Evolutionary conservation across 2,113 vertebrate genomes (phyloP).

Genomic region (Callocephalon fimbriatum): DNA sequence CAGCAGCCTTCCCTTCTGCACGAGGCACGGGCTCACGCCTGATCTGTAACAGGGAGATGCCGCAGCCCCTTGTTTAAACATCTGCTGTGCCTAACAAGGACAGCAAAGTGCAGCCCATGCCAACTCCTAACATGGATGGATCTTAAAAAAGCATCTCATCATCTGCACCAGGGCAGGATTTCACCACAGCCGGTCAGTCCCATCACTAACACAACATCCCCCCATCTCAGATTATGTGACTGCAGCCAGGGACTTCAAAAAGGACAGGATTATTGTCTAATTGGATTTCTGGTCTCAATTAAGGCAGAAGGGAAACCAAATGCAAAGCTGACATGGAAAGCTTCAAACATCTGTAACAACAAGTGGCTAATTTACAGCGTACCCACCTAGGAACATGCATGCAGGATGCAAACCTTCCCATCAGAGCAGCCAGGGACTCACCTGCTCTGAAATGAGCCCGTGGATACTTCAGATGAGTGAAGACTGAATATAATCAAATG

Average conservation of each 20-base stretch:
- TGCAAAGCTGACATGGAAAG: neutral
- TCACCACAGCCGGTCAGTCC: neutral
- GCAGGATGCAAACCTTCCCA: neutral
- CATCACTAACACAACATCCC: neutral
- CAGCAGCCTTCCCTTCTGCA: neutral
- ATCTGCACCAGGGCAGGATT: neutral
- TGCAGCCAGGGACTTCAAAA: neutral
- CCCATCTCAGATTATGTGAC: neutral
- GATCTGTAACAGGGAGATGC: neutral
- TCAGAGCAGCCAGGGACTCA: neutral
- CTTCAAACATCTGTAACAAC: conserved; percentile 23
- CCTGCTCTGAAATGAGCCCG: neutral
- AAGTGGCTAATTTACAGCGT: neutral
- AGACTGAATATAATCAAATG: accelerated
- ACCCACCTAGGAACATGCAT: neutral
- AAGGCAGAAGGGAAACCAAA: conserved; percentile 1
- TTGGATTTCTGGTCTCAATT: conserved; percentile 68
- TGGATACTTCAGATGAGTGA: accelerated
- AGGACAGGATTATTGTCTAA: neutral
- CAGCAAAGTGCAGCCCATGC: neutral
- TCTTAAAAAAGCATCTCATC: neutral
- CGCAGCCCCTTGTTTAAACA: neutral
- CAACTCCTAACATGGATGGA: neutral
- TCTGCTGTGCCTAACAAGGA: neutral
- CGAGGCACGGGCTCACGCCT: neutral